Evolutionary conservation across 2,888 invertebrate species (phyloP).

Genomic region (Amaurobius ferox): DNA sequence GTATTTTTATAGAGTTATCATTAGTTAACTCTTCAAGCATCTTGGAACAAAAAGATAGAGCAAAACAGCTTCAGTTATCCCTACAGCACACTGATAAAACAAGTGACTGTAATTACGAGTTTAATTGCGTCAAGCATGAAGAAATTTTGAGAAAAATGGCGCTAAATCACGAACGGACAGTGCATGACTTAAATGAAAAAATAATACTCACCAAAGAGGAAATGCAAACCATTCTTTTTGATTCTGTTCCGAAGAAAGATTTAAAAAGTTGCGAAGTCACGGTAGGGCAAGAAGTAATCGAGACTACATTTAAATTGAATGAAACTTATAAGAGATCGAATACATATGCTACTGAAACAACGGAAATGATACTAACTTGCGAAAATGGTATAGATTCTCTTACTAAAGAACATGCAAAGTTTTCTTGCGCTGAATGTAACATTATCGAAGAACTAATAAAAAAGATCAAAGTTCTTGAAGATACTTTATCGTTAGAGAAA

Average conservation of each 20-base stretch:
- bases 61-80: slow-evolving; percentile 28
- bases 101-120: slow-evolving; percentile 21
- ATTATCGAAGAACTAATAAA: neutral
- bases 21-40: neutral
- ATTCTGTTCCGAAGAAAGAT: neutral
- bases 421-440: neutral
- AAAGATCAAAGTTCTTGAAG: slow-evolving; percentile 21
- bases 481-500: neutral
- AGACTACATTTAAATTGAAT: neutral
- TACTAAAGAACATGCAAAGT: slow-evolving; percentile 14
- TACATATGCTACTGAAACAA: slow-evolving; percentile 2
- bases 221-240: slow-evolving; percentile 29
- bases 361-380: neutral
- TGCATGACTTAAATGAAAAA: slow-evolving; percentile 16
- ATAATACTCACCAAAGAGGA: slow-evolving; percentile 13
- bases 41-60: neutral
- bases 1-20: neutral
- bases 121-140: slow-evolving; percentile 12
- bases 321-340: slow-evolving; percentile 9
- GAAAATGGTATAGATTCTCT: neutral
- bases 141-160: neutral
- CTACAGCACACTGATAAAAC: slow-evolving; percentile 9
- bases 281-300: neutral
- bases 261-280: neutral
- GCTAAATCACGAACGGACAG: neutral